A percentile compares a stretch with the other conserved stretches of the same genome.
phyloP scores from a whole-genome alignment of 2,888 invertebrate species.

The Drosophila neutralis region DNA sequence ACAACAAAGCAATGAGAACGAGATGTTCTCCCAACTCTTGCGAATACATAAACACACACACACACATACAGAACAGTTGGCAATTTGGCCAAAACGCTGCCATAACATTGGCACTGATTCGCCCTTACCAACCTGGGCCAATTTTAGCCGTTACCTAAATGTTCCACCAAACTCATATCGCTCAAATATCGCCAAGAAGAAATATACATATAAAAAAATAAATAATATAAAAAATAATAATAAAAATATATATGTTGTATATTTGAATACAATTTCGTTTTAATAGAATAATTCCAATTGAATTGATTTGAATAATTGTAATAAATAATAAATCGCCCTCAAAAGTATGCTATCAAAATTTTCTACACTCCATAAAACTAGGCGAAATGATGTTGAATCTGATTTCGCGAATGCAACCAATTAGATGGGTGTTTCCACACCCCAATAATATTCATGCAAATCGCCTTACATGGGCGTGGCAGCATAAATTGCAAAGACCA shows the following conservation, averaged over 20 bases:
- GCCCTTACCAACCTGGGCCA: constrained; percentile 30
- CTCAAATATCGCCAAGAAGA: neutral
- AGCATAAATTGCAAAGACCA: constrained; percentile 15
- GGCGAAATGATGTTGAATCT: constrained; percentile 9
- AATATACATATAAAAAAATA: neutral
- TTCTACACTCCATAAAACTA: neutral
- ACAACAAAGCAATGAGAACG: constrained; percentile 47
- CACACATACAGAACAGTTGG: constrained; percentile 43
- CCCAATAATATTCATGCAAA: constrained; percentile 61
- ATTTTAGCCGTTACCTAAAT: constrained; percentile 28
- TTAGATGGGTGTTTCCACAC: constrained; percentile 42
- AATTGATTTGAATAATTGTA: no score
- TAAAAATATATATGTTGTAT: neutral
- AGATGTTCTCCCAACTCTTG: constrained; percentile 35
- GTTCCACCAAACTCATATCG: constrained; percentile 39
- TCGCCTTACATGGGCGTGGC: constrained; percentile 46
- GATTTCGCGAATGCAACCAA: constrained; percentile 38
- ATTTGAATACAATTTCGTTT: neutral
- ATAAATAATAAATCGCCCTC: neutral
- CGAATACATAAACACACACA: constrained; percentile 4
- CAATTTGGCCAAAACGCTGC: constrained; percentile 59
- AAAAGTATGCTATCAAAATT: neutral
- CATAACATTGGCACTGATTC: constrained; percentile 53
- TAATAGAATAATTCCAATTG: neutral
- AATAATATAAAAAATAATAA: neutral